These are phyloP conservation scores for Columba guinea DNA, from an alignment of 2,797 vertebrate genomes.

Conservation along the genomic window DNA sequence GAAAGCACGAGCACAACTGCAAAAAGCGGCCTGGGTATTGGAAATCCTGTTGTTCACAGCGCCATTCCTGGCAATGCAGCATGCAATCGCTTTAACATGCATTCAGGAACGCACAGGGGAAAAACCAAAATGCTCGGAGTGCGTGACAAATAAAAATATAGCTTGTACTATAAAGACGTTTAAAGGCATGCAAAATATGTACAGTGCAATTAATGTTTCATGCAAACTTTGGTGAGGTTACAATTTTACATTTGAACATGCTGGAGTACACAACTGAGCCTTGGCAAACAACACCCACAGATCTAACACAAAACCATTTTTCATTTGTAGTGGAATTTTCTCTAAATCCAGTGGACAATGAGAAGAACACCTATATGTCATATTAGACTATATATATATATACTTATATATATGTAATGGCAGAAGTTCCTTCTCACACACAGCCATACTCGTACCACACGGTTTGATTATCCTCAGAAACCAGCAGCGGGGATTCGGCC, in stretches of 20 bases:
- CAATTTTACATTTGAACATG: conserved; percentile 73
- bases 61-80: conserved; percentile 18
- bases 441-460: conserved; percentile 99
- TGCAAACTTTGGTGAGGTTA: conserved; percentile 75
- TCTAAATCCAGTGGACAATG: not conserved
- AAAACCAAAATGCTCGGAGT: conserved; percentile 20
- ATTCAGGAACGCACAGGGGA: conserved; percentile 28
- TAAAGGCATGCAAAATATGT: conserved; percentile 75
- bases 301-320: not conserved
- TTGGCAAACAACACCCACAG: not conserved
- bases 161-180: conserved; percentile 54
- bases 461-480: conserved; percentile 90
- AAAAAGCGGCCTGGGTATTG: not conserved
- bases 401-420: not conserved
- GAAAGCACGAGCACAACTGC: not conserved
- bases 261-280: conserved; percentile 32
- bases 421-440: conserved; percentile 79
- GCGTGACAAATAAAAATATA: conserved; percentile 56
- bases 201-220: conserved; percentile 75
- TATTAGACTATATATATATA: not conserved
- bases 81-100: conserved; percentile 74
- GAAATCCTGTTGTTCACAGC: not conserved
- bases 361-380: not conserved
- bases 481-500: conserved; percentile 76
- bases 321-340: not conserved